Evolutionary conservation across 2,888 invertebrate species (phyloP).

Genomic region (Melanargia galathea): DNA sequence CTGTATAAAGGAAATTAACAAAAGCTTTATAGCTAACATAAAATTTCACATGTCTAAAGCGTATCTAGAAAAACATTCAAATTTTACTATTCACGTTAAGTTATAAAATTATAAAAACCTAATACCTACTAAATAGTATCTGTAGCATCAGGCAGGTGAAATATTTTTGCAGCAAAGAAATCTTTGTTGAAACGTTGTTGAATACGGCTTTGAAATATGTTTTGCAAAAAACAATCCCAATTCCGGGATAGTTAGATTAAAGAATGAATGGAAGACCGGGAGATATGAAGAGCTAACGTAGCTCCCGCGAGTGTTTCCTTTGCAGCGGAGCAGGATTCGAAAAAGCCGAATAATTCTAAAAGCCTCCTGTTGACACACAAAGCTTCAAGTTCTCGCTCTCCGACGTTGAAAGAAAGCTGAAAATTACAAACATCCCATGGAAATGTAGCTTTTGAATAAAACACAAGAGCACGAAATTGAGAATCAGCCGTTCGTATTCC

Average conservation of each 20-base stretch:
- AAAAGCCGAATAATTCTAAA: slow-evolving; percentile 43
- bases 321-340: slow-evolving; percentile 40
- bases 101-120: slow-evolving; percentile 12
- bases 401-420: slow-evolving; percentile 44
- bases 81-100: neutral
- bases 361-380: slow-evolving; percentile 45
- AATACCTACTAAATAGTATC: slow-evolving; percentile 20
- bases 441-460: slow-evolving; percentile 40
- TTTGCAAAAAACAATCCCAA: slow-evolving; percentile 36
- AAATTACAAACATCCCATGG: slow-evolving; percentile 44
- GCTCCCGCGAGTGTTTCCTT: slow-evolving; percentile 37
- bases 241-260: slow-evolving; percentile 40
- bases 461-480: slow-evolving; percentile 41
- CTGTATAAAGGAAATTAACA: neutral
- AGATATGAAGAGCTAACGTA: slow-evolving; percentile 35
- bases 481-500: slow-evolving; percentile 35
- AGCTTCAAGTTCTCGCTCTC: slow-evolving; percentile 43
- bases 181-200: slow-evolving; percentile 27
- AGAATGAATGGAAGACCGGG: slow-evolving; percentile 37
- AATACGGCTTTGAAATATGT: slow-evolving; percentile 22
- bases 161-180: slow-evolving; percentile 26
- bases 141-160: neutral
- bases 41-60: neutral
- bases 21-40: slow-evolving; percentile 11
- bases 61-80: slow-evolving; percentile 5